Evolutionary conservation across 2,888 invertebrate species (phyloP).

Genomic region (Eupithecia tripunctaria): DNA sequence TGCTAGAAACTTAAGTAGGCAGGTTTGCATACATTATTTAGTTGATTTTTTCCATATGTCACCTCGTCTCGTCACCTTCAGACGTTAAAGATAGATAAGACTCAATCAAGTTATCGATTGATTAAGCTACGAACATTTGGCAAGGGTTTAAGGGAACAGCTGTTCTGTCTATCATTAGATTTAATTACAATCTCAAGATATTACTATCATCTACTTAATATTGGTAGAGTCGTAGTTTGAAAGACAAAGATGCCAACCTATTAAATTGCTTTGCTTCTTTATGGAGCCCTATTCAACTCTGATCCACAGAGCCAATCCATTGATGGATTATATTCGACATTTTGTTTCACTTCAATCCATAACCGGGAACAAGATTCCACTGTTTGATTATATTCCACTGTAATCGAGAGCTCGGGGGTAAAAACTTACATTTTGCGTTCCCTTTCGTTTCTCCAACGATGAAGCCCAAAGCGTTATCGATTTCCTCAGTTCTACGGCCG

Average conservation of each 20-base stretch:
- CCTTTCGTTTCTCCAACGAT: constrained; percentile 20
- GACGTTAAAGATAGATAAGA: neutral
- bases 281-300: neutral
- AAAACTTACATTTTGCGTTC: constrained; percentile 44
- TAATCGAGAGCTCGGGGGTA: neutral
- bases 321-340: neutral
- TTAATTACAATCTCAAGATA: neutral
- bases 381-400: neutral
- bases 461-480: constrained; percentile 43
- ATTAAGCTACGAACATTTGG: neutral
- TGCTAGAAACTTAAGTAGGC: too few relatives aligned
- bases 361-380: neutral
- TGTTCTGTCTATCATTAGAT: neutral
- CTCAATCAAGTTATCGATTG: neutral
- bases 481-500: constrained; percentile 37
- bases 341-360: neutral
- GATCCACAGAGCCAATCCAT: neutral
- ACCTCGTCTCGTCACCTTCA: neutral
- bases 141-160: neutral
- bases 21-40: neutral
- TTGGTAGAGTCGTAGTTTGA: neutral
- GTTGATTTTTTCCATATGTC: neutral
- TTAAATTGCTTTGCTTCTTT: neutral
- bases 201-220: neutral
- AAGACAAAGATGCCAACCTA: neutral